Conservation (phyloP, 2,113 vertebrate genomes). For the Ophthalmolycus amberensis region DNA sequence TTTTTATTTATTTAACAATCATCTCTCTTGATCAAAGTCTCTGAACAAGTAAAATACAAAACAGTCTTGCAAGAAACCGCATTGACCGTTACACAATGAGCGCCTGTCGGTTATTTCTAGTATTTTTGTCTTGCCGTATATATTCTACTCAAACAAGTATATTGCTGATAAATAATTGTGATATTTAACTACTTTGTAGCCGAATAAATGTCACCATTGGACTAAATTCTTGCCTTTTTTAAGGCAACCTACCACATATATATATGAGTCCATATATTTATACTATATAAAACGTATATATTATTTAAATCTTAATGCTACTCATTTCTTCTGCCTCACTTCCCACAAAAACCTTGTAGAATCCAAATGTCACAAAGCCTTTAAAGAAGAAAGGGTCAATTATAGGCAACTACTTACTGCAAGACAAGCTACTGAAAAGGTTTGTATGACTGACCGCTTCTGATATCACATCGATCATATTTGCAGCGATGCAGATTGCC, state of each 20-base stretch:
- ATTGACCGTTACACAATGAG: not conserved
- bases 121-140: not conserved
- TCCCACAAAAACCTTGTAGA: slow-evolving; percentile 72
- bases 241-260: not conserved
- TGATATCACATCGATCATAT: slow-evolving; percentile 8
- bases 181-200: slow-evolving; percentile 34
- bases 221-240: slow-evolving; percentile 23
- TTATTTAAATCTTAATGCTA: slow-evolving; percentile 13
- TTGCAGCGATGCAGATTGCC: not conserved
- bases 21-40: not conserved
- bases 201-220: slow-evolving; percentile 54
- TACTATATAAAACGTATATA: not conserved
- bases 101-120: not conserved
- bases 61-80: not conserved
- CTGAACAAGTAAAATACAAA: not conserved
- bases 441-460: slow-evolving; percentile 68
- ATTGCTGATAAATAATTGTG: slow-evolving; percentile 11
- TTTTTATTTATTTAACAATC: not conserved
- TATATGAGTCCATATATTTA: not conserved
- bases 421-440: slow-evolving; percentile 82
- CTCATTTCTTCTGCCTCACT: slow-evolving; percentile 58
- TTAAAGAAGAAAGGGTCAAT: slow-evolving; percentile 86
- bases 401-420: slow-evolving; percentile 83
- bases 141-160: slow-evolving; percentile 22
- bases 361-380: slow-evolving; percentile 73